A percentile compares a stretch with the other conserved stretches of the same genome.
These are phyloP conservation scores for Atopsyche davidsoni DNA, from an alignment of 1,140 invertebrate species.

Conservation along the genomic window DNA sequence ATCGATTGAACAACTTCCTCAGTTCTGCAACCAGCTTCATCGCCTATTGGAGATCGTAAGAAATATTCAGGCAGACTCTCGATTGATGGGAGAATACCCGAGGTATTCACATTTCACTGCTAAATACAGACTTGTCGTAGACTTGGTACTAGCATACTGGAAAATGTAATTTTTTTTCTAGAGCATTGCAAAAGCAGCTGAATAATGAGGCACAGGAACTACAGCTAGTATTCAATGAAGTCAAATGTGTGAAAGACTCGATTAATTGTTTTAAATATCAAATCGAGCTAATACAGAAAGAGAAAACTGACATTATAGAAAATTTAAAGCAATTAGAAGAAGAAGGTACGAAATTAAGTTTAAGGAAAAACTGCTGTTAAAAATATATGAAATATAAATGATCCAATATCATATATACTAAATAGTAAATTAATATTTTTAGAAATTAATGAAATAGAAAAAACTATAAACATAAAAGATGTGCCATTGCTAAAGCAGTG, in stretches of 20 bases:
- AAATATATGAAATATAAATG: background rate
- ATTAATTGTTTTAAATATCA: conserved; percentile 8
- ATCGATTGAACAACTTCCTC: conserved; percentile 42
- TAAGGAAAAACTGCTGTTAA: background rate
- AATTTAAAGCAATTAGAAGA: conserved; percentile 13
- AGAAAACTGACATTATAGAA: conserved; percentile 9
- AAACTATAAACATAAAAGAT: conserved; percentile 9
- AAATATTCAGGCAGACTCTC: conserved; percentile 42
- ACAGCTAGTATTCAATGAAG: conserved; percentile 4
- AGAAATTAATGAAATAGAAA: conserved; percentile 14
- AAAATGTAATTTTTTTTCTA: background rate
- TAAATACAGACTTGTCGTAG: background rate
- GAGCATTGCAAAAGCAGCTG: conserved; percentile 8
- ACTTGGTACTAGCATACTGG: background rate
- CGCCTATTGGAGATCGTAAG: conserved; percentile 41
- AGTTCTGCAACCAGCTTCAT: conserved; percentile 43
- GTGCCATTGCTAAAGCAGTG: conserved; percentile 9
- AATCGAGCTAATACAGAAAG: conserved; percentile 7
- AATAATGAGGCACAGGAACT: conserved; percentile 13
- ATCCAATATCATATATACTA: background rate
- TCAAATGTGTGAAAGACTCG: conserved; percentile 2
- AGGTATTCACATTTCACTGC: conserved; percentile 30
- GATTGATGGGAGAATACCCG: conserved; percentile 41
- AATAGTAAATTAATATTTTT: conserved; percentile 2
- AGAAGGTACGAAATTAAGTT: conserved; percentile 14